A percentile compares a stretch with the other conserved stretches of the same genome.
Conservation (phyloP, 2,888 invertebrate genomes). For the Flexamia atlantica region DNA sequence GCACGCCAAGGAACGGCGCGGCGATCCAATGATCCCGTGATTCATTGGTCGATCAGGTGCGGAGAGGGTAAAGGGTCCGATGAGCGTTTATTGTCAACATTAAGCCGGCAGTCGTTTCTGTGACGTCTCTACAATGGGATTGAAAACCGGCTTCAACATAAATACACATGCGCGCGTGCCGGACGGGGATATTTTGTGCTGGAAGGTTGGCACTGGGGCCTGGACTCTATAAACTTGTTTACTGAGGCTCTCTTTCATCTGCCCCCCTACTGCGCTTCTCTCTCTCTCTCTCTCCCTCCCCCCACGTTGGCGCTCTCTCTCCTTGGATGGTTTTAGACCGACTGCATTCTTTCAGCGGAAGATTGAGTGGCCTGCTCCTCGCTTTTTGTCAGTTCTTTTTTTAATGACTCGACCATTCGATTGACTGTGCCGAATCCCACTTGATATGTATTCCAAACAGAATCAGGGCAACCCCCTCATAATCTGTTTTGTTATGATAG, state of each 20-base stretch:
- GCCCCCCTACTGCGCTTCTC: constrained; percentile 27
- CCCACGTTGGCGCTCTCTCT: not conserved
- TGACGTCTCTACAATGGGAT: constrained; percentile 49
- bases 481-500: too few relatives aligned
- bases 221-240: constrained; percentile 51
- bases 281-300: constrained; percentile 6
- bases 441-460: constrained; percentile 43
- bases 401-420: constrained; percentile 43
- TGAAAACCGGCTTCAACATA: constrained; percentile 28
- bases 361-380: constrained; percentile 31
- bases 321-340: constrained; percentile 44
- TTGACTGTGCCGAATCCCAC: constrained; percentile 34
- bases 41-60: not conserved
- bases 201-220: constrained; percentile 38
- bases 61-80: not conserved
- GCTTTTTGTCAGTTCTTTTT: constrained; percentile 44
- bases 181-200: constrained; percentile 28
- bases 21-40: too few relatives aligned
- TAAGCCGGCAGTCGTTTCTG: constrained; percentile 1
- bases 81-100: constrained; percentile 38
- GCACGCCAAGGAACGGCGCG: too few relatives aligned
- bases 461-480: not conserved
- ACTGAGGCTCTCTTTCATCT: constrained; percentile 47
- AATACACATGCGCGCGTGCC: constrained; percentile 28
- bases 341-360: constrained; percentile 51